Base-by-base conservation (phyloP, 2,113 vertebrate species). In the Scatophagus argus region DNA sequence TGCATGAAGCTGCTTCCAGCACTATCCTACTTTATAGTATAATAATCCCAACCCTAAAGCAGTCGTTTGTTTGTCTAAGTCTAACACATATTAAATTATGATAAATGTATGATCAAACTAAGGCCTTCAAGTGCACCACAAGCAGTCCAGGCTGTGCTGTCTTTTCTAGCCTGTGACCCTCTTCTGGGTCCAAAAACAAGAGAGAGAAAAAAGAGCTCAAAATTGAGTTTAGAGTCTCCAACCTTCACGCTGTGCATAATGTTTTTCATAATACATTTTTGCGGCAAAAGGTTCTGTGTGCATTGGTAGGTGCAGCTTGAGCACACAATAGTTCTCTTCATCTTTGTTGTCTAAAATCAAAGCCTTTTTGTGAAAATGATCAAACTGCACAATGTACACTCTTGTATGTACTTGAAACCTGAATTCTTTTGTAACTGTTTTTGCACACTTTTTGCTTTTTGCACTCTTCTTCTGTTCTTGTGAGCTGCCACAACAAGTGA, bases 91-190 rank as follows among this genome's bases (percentile, higher is more conserved):
- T 56, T 34, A 31, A 51, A 65, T n/a, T 59, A 29, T 51, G 3
- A 76, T 2, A 36, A 69, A 54, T 94, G 92, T 81, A 91, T 84
- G 88, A 47, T 89, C 6, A 60, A n/a, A 49, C 12, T n/a, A 9
- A 6, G 12, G 11, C 17, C 10, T 51, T 75, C 14, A 51, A 64
- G 0, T 41, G 17, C 36, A 39, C 14, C 23, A 19, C 32, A 16
- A 67, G 1, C 14, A 23, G 69, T 3, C 0, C n/a, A 12, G 10
- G 10, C 55, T 51, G 47, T 44, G 4, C 29, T 19, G 3, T 29
- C 5, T 54, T 44, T 13, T 65, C 21, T 39, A 46, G 0, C 6
- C 3, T n/a, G 27, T 41, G 23, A 6, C 6, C 19, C 6, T n/a
- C 1, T 47, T 56, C 23, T 46, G 2, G 13, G 25, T 16, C 2